A percentile compares a stretch with the other conserved stretches of the same genome.
phyloP scores from a whole-genome alignment of 2,888 invertebrate genomes.

The Idaea dimidiata region DNA sequence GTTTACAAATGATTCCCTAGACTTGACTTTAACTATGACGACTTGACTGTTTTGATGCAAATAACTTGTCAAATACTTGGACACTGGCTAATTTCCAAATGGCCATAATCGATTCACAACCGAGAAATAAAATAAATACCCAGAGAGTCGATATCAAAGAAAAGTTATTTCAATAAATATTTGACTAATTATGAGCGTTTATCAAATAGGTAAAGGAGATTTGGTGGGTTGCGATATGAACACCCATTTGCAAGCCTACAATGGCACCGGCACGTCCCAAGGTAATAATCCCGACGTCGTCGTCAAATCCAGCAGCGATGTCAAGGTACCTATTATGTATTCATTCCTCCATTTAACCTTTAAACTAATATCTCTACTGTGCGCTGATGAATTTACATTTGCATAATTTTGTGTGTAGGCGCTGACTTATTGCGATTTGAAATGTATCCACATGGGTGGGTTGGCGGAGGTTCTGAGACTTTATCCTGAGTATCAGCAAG shows the following conservation, averaged over 20 bases:
- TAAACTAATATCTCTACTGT: constrained; percentile 11
- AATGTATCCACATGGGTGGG: constrained; percentile 95
- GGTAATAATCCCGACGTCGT: constrained; percentile 87
- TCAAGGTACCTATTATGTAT: constrained; percentile 78
- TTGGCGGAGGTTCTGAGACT: constrained; percentile 92
- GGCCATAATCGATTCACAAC: no score
- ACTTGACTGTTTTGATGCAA: no score
- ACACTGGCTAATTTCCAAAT: no score
- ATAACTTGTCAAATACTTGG: no score
- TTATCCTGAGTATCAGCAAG: constrained; percentile 97
- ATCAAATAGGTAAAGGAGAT: constrained; percentile 92
- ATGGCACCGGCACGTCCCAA: constrained; percentile 81
- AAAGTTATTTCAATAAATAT: constrained; percentile 23
- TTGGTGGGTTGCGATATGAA: constrained; percentile 96
- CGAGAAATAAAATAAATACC: no score
- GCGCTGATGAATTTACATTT: constrained; percentile 18
- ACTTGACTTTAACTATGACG: no score
- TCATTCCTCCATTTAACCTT: constrained; percentile 19
- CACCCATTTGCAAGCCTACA: constrained; percentile 86
- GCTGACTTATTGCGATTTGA: constrained; percentile 96
- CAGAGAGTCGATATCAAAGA: constrained; percentile 8
- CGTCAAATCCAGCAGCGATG: constrained; percentile 96
- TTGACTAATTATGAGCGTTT: constrained; percentile 31
- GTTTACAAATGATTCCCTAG: no score
- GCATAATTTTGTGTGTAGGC: constrained; percentile 77